phyloP scores from a whole-genome alignment of 2,888 invertebrate species.

The Acrocyrtus sp. region DNA sequence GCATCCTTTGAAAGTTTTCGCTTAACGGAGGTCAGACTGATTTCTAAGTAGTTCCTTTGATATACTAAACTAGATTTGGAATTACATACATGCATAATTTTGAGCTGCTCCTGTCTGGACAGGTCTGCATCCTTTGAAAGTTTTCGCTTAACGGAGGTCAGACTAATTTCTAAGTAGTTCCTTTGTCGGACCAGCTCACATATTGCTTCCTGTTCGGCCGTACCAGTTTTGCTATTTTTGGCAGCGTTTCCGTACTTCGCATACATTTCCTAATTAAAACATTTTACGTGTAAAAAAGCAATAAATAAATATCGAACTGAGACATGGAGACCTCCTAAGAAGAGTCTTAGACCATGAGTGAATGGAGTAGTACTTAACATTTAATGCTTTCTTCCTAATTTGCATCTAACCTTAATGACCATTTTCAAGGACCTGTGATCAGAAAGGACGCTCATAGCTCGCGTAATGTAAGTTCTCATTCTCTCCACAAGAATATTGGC shows the following conservation, averaged over 20 bases:
- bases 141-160: slow-evolving; percentile 70
- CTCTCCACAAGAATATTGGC: slow-evolving; percentile 69
- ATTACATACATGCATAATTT: slow-evolving; percentile 73
- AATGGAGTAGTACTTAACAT: no score
- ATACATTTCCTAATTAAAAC: slow-evolving; percentile 54
- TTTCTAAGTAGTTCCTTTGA: slow-evolving; percentile 72
- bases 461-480: slow-evolving; percentile 84
- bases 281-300: not conserved
- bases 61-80: not conserved
- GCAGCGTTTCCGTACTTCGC: slow-evolving; percentile 59
- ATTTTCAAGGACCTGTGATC: slow-evolving; percentile 75
- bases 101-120: slow-evolving; percentile 71
- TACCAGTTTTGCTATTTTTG: slow-evolving; percentile 55
- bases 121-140: slow-evolving; percentile 68
- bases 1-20: slow-evolving; percentile 65
- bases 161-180: slow-evolving; percentile 80
- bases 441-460: slow-evolving; percentile 81
- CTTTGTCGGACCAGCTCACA: slow-evolving; percentile 78
- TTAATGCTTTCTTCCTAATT: not conserved
- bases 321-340: no score
- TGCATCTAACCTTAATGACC: slow-evolving; percentile 67
- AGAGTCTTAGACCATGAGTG: no score
- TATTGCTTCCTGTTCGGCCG: slow-evolving; percentile 62
- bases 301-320: not conserved
- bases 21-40: slow-evolving; percentile 71